Base-by-base conservation (phyloP, 2,888 invertebrate genomes). In the Plemyria rubiginata region DNA sequence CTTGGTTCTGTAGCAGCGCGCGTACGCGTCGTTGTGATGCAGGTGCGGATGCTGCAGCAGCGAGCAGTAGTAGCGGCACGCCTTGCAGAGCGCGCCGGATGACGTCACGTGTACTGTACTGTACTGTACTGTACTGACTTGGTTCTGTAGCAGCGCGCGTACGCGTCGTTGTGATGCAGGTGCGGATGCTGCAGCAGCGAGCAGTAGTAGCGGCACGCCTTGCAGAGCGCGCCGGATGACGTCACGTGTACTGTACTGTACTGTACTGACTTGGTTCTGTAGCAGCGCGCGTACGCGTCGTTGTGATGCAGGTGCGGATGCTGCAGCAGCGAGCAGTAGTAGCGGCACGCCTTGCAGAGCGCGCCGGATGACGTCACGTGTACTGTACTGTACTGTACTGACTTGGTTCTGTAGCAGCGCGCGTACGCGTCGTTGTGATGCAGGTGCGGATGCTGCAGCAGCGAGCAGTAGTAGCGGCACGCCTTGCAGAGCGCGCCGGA, bases 261-360 rank as follows among this genome's bases (percentile, higher is more conserved):
- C 22, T 38, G 11, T 38, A 81, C 85, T 70, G 7, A 91, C 92
- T 90, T 90, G 69, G 84, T 77, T 0, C 81, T 69, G 64, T 91
- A 86, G 0, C 75, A 76, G 59, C 84, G 85, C 54, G 94, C 94
- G 77, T 95, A 95, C 5, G 77, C 82, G 77, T 86, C 94, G 83
- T 89, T 93, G 65, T 94, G 94, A 3, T 22, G 22, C 22, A 22
- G 22, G 22, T 0, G 93, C 93, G 2, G 94, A 95, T 96, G 95
- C 74, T 95, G 93, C 62, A 96, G 91, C 55, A 97, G 84, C 65
- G 96, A 94, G 72, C 96, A 95, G 86, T 96, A 97, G 84, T 96
- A 96, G 61, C 96, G 95, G 76, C 97, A 97, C 28, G 96, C 87
- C 87, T 97, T 97, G 87, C 97, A 97, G 48, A 97, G 95, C 54